Base-by-base conservation (phyloP, 1,140 invertebrate species). In the Drosophila erecta region DNA sequence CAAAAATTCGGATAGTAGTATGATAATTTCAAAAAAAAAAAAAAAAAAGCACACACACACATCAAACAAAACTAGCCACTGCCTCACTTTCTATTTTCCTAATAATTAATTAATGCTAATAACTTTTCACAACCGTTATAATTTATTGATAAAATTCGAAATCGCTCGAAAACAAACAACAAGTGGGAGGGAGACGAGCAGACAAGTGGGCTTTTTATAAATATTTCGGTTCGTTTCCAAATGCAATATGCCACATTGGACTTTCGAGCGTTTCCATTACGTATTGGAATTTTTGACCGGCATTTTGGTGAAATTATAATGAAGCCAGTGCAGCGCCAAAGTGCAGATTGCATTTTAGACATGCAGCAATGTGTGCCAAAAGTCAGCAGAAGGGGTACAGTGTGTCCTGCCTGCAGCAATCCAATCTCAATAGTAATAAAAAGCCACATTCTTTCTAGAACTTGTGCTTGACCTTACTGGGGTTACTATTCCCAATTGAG, bases 61-160 rank as follows among this genome's bases (percentile, higher is more conserved):
- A 24, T 4, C 24, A 24, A 4, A 30, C 8, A 3, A 7, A 30
- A 7, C 30, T 30, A 30, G 3, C 30, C 22, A 61, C 20, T 49
- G 41, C 27, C 43, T 71, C 67, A 91, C 90, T 91, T 91, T 91
- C 90, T 91, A 81, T 91, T 91, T 91, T 91, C 65, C 60, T 81
- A 76, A 81, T 87, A 87, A 90, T 90, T 91, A 91, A 91, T 91
- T 79, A 90, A 91, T 91, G 90, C 90, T 90, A 91, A 91, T 91
- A 84, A 80, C 84, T 87, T 89, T 90, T 91, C 73, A 81, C 81
- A 81, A 90, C 86, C 90, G 85, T 85, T 89, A 84, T 85, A 89
- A 89, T 89, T 87, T 87, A 87, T 87, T 89, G 71, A 87, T 75
- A 72, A 69, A 81, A 87, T 76, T 83, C 78, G 79, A 87, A 86